Evolutionary conservation across 2,888 invertebrate genomes (phyloP).

Genomic region (Lottia gigantea): DNA sequence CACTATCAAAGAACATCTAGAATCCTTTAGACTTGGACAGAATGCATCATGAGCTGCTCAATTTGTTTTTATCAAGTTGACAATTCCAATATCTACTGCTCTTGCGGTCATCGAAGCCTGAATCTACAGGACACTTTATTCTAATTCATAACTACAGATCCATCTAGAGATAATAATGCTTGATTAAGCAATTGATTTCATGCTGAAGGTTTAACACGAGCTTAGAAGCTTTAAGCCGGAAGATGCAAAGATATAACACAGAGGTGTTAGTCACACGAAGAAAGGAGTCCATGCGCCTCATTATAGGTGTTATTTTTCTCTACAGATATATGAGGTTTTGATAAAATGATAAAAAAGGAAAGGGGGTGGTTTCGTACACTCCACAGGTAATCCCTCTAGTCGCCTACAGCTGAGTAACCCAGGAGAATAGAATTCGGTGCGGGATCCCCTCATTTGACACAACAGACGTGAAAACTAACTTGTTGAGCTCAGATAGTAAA

Average conservation of each 20-base stretch:
- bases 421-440: background rate
- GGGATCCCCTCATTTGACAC: background rate
- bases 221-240: too few relatives aligned
- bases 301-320: background rate
- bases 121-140: background rate
- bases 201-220: background rate
- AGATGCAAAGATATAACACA: background rate
- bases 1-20: too few relatives aligned
- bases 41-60: too few relatives aligned
- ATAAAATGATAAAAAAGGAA: slow-evolving; percentile 1
- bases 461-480: slow-evolving; percentile 11
- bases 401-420: background rate
- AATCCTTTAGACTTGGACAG: too few relatives aligned
- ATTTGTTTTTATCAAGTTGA: too few relatives aligned
- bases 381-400: background rate
- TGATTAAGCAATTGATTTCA: background rate
- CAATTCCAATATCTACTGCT: background rate
- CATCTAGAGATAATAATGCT: background rate
- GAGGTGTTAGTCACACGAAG: background rate
- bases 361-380: slow-evolving; percentile 2
- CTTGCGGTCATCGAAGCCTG: background rate
- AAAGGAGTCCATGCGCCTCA: background rate
- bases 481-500: slow-evolving; percentile 6
- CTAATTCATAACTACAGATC: background rate
- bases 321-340: background rate